Evolutionary conservation across 2,797 vertebrate species (phyloP).

Genomic region (Leptodactylus fallax): DNA sequence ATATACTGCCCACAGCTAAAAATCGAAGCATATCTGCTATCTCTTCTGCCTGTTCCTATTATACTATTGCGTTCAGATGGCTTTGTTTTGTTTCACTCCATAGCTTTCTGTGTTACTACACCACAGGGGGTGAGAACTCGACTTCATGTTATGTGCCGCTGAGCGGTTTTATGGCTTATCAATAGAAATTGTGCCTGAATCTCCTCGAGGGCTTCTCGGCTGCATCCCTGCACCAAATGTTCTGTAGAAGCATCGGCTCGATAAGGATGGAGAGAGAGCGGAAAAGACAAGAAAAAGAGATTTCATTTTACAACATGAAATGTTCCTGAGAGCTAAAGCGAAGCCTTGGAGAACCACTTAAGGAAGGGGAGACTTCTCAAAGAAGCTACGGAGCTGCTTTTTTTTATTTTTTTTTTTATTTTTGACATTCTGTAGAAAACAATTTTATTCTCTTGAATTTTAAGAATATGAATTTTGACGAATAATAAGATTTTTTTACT

Average conservation of each 20-base stretch:
- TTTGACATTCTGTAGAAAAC: too few relatives aligned
- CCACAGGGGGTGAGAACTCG: constrained; percentile 23
- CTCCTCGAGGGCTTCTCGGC: constrained; percentile 23
- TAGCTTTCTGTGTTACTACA: constrained; percentile 42
- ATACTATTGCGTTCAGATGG: constrained; percentile 14
- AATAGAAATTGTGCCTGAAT: constrained; percentile 23
- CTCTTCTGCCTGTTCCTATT: background rate
- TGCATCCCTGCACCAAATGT: background rate
- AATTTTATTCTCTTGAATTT: too few relatives aligned
- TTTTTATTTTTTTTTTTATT: too few relatives aligned
- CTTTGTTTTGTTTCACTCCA: constrained; percentile 46
- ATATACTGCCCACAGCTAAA: constrained; percentile 35
- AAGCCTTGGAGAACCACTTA: constrained; percentile 24
- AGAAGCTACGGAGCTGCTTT: background rate
- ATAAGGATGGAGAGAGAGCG: background rate
- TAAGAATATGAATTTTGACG: too few relatives aligned
- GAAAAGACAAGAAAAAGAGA: background rate
- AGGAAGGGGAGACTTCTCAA: background rate
- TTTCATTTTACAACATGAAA: constrained; percentile 40
- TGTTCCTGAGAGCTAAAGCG: constrained; percentile 28
- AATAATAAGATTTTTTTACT: too few relatives aligned
- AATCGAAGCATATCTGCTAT: background rate
- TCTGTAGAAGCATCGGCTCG: background rate
- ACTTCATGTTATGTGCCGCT: constrained; percentile 26
- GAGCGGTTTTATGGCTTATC: constrained; percentile 49